Conservation (phyloP, 2,888 invertebrate species). For the Acronicta aceris region DNA sequence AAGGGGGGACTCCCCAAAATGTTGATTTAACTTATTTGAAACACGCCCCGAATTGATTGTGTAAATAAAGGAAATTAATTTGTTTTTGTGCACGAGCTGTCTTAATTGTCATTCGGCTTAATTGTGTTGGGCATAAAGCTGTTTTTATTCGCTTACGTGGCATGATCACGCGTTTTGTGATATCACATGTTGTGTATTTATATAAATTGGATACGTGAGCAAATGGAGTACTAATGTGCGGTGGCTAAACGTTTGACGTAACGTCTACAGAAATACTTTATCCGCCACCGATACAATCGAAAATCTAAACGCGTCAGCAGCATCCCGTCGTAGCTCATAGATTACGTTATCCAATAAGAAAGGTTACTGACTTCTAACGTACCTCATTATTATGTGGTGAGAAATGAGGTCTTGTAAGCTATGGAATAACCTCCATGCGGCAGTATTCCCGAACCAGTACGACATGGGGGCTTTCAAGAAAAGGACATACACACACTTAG, state of each 20-base stretch:
- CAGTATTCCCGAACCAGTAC: no score
- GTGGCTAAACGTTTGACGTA: no score
- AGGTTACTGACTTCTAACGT: background rate
- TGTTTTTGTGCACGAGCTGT: conserved; percentile 49
- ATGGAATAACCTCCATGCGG: no score
- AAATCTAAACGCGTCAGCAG: background rate
- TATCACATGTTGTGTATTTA: background rate
- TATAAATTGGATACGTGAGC: background rate
- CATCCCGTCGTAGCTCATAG: background rate
- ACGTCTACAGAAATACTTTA: background rate
- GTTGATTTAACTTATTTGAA: conserved; percentile 63
- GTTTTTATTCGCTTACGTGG: conserved; percentile 9
- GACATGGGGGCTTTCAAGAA: no score
- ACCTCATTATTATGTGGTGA: background rate
- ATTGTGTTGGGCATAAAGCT: conserved; percentile 30
- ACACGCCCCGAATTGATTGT: conserved; percentile 58
- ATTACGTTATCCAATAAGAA: background rate
- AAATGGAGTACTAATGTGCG: background rate
- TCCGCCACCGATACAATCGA: background rate
- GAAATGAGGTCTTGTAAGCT: no score
- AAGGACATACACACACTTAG: no score
- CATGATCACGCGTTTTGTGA: conserved; percentile 6
- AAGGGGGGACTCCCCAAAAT: conserved; percentile 25
- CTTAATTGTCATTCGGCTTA: conserved; percentile 45
- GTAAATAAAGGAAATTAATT: conserved; percentile 59